Percentiles rank a stretch among this genome's conserved stretches.
Conservation (phyloP, 2,888 invertebrate genomes). For the Agrochola lychnidis region DNA sequence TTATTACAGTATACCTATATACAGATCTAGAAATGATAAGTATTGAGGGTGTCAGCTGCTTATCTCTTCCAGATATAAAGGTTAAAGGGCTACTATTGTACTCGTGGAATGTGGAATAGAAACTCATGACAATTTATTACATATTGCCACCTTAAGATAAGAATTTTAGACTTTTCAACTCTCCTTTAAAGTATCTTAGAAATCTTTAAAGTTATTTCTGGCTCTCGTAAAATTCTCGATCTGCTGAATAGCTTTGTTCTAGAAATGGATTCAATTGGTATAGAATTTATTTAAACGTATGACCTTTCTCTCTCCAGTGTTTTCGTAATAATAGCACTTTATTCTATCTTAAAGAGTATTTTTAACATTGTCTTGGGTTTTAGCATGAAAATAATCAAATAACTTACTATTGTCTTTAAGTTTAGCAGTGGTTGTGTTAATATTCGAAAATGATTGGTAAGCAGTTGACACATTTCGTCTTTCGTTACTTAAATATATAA, state of each 20-base stretch:
- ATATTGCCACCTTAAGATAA: slow-evolving; percentile 49
- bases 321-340: slow-evolving; percentile 39
- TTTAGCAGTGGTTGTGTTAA: neutral
- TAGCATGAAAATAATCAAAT: neutral
- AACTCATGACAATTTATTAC: slow-evolving; percentile 62
- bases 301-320: slow-evolving; percentile 23
- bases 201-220: slow-evolving; percentile 38
- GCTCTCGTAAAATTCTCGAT: slow-evolving; percentile 28
- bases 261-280: slow-evolving; percentile 37
- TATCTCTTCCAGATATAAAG: slow-evolving; percentile 57
- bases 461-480: neutral
- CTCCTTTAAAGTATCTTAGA: slow-evolving; percentile 39
- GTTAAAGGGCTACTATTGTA: slow-evolving; percentile 58
- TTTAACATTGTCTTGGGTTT: slow-evolving; percentile 5
- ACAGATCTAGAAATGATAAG: slow-evolving; percentile 60
- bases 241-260: slow-evolving; percentile 25
- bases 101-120: slow-evolving; percentile 61
- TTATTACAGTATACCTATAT: slow-evolving; percentile 30
- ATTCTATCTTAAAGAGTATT: slow-evolving; percentile 29
- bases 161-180: slow-evolving; percentile 53
- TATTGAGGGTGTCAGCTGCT: slow-evolving; percentile 63
- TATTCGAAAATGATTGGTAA: neutral
- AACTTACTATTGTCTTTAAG: neutral
- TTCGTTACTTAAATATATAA: neutral
- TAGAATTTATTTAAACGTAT: slow-evolving; percentile 48